Evolutionary conservation across 2,888 invertebrate species (phyloP).

Genomic region (Apamea epomidion): DNA sequence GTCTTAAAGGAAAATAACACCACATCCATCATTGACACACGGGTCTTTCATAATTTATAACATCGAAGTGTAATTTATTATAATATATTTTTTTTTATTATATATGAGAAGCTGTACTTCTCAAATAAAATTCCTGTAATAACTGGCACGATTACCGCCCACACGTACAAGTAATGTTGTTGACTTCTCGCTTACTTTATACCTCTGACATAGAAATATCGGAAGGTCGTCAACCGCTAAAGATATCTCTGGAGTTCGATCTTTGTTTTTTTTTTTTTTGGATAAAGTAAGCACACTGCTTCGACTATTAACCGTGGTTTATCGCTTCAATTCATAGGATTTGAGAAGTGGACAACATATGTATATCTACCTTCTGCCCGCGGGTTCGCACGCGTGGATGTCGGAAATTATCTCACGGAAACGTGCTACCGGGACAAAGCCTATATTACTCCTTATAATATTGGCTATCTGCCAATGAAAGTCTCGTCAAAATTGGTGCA

Average conservation of each 20-base stretch:
- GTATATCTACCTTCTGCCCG: background rate
- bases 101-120: too few relatives aligned
- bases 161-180: conserved; percentile 1
- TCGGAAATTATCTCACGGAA: background rate
- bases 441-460: background rate
- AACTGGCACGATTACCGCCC: conserved; percentile 7
- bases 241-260: background rate
- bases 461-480: background rate
- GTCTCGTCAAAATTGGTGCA: background rate
- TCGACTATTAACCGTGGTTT: too few relatives aligned
- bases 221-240: conserved; percentile 17
- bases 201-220: conserved; percentile 34
- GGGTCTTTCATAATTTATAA: background rate
- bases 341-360: background rate
- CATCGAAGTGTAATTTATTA: conserved; percentile 12
- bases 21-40: background rate
- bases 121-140: conserved; percentile 18
- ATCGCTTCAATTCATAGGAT: background rate
- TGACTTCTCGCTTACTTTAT: conserved; percentile 1
- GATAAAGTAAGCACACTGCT: background rate
- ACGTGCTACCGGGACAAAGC: background rate
- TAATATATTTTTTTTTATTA: too few relatives aligned
- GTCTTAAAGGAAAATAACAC: conserved; percentile 24
- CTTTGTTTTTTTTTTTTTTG: background rate
- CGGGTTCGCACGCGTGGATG: background rate